Evolutionary conservation across 2,797 vertebrate species (phyloP).

Genomic region (Cuniculus paca): DNA sequence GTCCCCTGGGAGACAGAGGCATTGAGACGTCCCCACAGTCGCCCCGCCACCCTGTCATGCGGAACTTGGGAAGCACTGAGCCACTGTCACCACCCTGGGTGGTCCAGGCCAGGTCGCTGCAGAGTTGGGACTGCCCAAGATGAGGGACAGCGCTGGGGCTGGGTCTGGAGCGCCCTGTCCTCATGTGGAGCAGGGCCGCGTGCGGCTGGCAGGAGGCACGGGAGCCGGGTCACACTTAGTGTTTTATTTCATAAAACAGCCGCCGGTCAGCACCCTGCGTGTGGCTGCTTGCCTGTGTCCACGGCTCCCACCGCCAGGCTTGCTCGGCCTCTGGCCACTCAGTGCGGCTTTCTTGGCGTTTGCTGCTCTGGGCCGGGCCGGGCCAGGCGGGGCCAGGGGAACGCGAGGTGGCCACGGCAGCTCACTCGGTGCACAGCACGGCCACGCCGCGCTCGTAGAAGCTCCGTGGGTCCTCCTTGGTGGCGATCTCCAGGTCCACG

Average conservation of each 20-base stretch:
- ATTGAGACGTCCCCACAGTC: not conserved
- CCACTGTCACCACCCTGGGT: not conserved
- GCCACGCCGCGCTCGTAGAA: slow-evolving; percentile 99
- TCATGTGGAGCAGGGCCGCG: not conserved
- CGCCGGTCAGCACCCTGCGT: not conserved
- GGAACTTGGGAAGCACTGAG: not conserved
- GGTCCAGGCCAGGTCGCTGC: not conserved
- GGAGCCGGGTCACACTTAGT: slow-evolving; percentile 53
- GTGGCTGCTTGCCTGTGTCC: not conserved
- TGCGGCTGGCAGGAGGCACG: not conserved
- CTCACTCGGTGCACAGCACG: slow-evolving; percentile 96
- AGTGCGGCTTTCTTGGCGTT: too few species aligned
- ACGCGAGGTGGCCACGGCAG: not conserved
- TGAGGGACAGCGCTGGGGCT: too few species aligned
- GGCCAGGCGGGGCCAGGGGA: too few species aligned
- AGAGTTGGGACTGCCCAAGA: too few species aligned
- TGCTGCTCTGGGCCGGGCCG: too few species aligned
- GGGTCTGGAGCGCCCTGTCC: too few species aligned
- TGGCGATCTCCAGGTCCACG: slow-evolving; percentile 98
- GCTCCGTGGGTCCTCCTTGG: slow-evolving; percentile 97
- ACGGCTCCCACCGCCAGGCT: rapidly evolving
- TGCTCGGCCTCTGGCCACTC: not conserved
- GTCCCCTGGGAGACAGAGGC: not conserved
- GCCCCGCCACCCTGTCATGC: rapidly evolving
- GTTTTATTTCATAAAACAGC: slow-evolving; percentile 86